Evolutionary conservation across 1,140 invertebrate genomes (phyloP).

Genomic region (Arion vulgaris): DNA sequence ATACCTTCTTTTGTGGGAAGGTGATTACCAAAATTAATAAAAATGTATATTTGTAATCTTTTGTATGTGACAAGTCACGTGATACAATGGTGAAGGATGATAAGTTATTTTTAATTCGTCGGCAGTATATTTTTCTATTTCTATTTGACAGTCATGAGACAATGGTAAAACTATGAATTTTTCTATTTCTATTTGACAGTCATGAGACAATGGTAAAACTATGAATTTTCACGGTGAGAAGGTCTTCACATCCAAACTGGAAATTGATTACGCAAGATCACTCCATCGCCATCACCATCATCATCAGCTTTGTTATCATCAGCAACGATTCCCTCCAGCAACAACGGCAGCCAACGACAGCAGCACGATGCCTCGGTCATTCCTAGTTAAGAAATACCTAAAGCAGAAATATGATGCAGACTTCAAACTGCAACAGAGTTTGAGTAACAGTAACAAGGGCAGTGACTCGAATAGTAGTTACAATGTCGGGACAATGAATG

Average conservation of each 20-base stretch:
- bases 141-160: too few relatives aligned
- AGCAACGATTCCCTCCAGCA: not conserved
- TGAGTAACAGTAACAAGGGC: not conserved
- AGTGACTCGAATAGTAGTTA: not conserved
- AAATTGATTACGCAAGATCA: not conserved
- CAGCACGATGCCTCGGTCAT: conserved; percentile 28
- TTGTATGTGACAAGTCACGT: too few relatives aligned
- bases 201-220: too few relatives aligned
- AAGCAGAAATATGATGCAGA: conserved; percentile 38
- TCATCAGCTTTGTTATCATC: not conserved
- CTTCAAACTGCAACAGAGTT: conserved; percentile 26
- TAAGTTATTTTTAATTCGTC: too few relatives aligned
- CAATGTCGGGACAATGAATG: not conserved
- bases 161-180: too few relatives aligned
- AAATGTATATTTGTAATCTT: too few relatives aligned
- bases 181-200: too few relatives aligned
- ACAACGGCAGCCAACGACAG: not conserved
- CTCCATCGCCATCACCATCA: not conserved
- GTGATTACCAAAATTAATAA: too few relatives aligned
- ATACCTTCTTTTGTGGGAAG: too few relatives aligned
- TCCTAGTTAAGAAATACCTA: conserved; percentile 34
- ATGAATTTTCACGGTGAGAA: too few relatives aligned
- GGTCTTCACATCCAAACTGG: not conserved
- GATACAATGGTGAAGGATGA: too few relatives aligned
- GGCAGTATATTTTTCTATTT: too few relatives aligned